These are phyloP conservation scores for Drosophila anceps DNA, from an alignment of 2,888 invertebrate genomes.

Conservation along the genomic window DNA sequence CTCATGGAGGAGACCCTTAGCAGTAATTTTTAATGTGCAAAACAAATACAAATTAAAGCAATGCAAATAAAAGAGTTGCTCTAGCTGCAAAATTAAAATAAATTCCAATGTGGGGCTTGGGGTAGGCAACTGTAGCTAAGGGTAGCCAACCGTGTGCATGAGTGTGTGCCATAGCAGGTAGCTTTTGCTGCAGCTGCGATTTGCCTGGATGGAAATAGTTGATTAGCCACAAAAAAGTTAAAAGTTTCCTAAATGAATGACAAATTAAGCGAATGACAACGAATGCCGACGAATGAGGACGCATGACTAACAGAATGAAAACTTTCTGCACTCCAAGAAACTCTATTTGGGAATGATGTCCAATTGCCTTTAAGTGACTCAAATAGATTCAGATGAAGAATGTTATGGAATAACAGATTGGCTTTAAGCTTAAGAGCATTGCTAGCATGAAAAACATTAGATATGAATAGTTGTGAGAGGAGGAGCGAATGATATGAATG, in stretches of 20 bases:
- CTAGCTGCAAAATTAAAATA: slow-evolving; percentile 58
- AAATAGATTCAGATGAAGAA: neutral
- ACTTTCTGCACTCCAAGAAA: neutral
- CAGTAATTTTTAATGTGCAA: slow-evolving; percentile 65
- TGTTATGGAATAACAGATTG: neutral
- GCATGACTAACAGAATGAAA: neutral
- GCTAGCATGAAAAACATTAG: neutral
- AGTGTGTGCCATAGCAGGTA: slow-evolving; percentile 7
- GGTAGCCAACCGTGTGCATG: neutral
- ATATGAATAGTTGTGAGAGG: neutral
- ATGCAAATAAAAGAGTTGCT: slow-evolving; percentile 64
- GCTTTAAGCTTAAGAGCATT: neutral
- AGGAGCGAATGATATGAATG: neutral
- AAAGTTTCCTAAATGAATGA: slow-evolving; percentile 6
- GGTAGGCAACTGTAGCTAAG: neutral
- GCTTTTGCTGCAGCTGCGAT: slow-evolving; percentile 5
- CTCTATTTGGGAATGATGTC: neutral
- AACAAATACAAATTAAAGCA: slow-evolving; percentile 74
- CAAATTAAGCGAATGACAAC: slow-evolving; percentile 7
- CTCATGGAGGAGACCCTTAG: neutral
- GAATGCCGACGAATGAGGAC: neutral
- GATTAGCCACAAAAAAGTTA: slow-evolving; percentile 20
- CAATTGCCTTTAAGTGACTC: neutral
- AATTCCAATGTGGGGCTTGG: slow-evolving; percentile 44
- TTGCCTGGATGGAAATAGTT: slow-evolving; percentile 3